A percentile compares a stretch with the other conserved stretches of the same genome.
These are phyloP conservation scores for Monoplex corrugatus DNA, from an alignment of 2,888 invertebrate genomes.

Conservation along the genomic window DNA sequence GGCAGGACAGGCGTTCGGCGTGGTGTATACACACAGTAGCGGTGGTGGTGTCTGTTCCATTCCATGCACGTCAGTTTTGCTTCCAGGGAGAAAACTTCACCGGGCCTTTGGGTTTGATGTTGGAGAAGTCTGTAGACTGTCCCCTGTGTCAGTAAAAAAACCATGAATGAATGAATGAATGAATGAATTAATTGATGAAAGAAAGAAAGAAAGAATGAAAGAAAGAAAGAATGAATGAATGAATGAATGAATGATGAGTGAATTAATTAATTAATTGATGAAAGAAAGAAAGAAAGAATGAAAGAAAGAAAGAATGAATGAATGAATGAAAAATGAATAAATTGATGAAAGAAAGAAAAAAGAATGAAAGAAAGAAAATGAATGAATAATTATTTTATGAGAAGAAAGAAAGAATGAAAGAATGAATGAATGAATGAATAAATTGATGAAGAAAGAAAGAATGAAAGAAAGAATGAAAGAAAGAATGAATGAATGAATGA, in stretches of 20 bases:
- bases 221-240: neutral
- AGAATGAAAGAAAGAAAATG: too few relatives aligned
- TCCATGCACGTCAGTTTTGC: conserved; percentile 52
- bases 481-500: too few relatives aligned
- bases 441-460: too few relatives aligned
- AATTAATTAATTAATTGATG: neutral
- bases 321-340: too few relatives aligned
- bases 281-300: neutral
- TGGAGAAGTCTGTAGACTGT: conserved; percentile 62
- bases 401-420: too few relatives aligned
- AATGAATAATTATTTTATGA: too few relatives aligned
- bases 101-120: conserved; percentile 74
- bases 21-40: too few relatives aligned
- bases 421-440: too few relatives aligned
- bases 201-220: neutral
- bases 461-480: too few relatives aligned
- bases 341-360: too few relatives aligned
- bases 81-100: conserved; percentile 77
- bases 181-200: neutral
- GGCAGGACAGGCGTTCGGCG: too few relatives aligned
- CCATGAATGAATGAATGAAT: conserved; percentile 25
- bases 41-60: too few relatives aligned
- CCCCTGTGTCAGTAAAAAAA: conserved; percentile 61
- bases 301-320: neutral
- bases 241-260: neutral